Percentiles rank a stretch among this genome's conserved stretches.
Evolutionary conservation across 2,797 vertebrate species (phyloP).

Genomic region (Rhinichthys osculus): DNA sequence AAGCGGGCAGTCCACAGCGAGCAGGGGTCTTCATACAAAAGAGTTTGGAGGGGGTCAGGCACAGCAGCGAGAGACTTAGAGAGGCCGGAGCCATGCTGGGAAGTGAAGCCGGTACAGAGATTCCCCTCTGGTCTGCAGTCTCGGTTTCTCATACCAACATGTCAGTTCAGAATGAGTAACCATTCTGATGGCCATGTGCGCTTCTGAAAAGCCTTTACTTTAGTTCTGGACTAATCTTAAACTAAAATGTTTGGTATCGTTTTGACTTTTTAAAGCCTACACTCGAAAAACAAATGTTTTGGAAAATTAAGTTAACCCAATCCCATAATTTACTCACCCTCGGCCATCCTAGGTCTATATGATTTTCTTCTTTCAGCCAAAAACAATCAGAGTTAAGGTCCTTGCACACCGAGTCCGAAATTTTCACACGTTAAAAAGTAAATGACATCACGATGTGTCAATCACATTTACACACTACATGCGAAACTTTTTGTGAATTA

Average conservation of each 20-base stretch:
- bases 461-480: too few relatives aligned
- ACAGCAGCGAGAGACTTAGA: conserved; percentile 57
- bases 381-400: too few relatives aligned
- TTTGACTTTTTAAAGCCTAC: neutral
- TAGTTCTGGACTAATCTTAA: neutral
- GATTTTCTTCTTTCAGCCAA: too few relatives aligned
- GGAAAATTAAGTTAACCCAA: neutral
- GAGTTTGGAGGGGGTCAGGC: conserved; percentile 66
- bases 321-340: too few relatives aligned
- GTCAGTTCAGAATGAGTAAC: conserved; percentile 11
- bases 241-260: neutral
- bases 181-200: conserved; percentile 7
- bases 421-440: too few relatives aligned
- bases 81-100: conserved; percentile 74
- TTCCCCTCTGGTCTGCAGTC: conserved; percentile 72
- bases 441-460: too few relatives aligned
- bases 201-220: neutral
- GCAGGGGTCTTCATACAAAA: conserved; percentile 77
- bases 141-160: conserved; percentile 9
- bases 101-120: conserved; percentile 75
- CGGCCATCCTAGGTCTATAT: too few relatives aligned
- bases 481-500: neutral
- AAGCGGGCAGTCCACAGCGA: conserved; percentile 76
- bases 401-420: too few relatives aligned
- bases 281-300: neutral